phyloP scores from a whole-genome alignment of 2,797 vertebrate genomes.

The Sebastes glaucus region DNA sequence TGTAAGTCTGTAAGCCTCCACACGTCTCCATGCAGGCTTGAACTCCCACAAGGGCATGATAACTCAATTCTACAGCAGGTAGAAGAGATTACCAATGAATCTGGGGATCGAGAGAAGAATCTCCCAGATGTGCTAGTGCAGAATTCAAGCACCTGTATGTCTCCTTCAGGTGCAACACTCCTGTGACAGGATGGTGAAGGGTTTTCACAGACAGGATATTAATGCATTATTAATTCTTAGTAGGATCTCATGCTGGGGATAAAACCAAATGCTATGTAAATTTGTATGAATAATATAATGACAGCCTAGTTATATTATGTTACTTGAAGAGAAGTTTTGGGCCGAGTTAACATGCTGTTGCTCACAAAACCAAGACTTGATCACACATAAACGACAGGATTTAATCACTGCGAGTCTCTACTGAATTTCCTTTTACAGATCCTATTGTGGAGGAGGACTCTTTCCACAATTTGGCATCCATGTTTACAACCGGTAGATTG shows the following conservation, averaged over 20 bases:
- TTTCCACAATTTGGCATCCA: conserved; percentile 53
- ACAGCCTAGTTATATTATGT: background rate
- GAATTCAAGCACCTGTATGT: conserved; percentile 29
- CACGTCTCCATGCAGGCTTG: conserved; percentile 40
- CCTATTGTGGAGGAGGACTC: conserved; percentile 16
- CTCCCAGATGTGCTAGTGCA: conserved; percentile 59
- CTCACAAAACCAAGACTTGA: conserved; percentile 8
- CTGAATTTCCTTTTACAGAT: conserved; percentile 14
- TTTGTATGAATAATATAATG: background rate
- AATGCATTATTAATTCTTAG: background rate
- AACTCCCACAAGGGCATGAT: conserved; percentile 50
- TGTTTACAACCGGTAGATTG: conserved; percentile 58
- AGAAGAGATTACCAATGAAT: conserved; percentile 59
- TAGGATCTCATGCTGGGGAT: background rate
- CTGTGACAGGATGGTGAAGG: background rate
- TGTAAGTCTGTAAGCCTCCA: conserved; percentile 15
- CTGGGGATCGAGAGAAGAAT: conserved; percentile 36
- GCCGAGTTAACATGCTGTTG: background rate
- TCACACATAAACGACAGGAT: background rate
- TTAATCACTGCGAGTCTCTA: conserved; percentile 2
- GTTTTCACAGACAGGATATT: background rate
- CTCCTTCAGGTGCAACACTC: conserved; percentile 10
- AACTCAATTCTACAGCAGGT: conserved; percentile 40
- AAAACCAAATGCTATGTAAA: background rate
- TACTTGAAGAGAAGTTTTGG: background rate